Conservation (phyloP, 2,888 invertebrate species). For the Chrysodeixis includens region DNA sequence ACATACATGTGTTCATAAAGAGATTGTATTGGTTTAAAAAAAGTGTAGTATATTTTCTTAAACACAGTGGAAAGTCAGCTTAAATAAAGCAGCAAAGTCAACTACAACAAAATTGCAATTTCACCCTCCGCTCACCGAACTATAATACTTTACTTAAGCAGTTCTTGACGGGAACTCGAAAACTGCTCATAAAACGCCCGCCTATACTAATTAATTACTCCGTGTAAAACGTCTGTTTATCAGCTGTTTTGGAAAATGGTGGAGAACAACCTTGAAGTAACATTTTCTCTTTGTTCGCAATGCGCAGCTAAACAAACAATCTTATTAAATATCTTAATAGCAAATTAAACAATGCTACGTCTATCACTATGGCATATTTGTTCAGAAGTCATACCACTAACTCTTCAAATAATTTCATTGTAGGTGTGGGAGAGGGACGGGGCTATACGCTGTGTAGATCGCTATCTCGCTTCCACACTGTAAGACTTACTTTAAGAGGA, state of each 20-base stretch:
- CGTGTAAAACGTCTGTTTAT: neutral
- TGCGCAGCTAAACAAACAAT: neutral
- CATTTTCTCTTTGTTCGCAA: neutral
- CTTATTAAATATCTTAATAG: neutral
- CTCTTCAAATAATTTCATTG: neutral
- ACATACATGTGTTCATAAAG: too few species aligned
- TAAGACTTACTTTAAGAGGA: too few species aligned
- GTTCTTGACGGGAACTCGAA: neutral
- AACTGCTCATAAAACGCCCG: neutral
- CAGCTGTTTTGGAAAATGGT: neutral
- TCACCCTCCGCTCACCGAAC: too few species aligned
- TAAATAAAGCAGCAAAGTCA: too few species aligned
- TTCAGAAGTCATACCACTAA: neutral
- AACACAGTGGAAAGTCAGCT: too few species aligned
- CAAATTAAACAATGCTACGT: neutral
- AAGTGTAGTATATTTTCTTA: too few species aligned
- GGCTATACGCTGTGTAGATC: too few species aligned
- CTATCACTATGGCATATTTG: slow-evolving; percentile 5
- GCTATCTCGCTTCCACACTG: too few species aligned
- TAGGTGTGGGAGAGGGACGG: too few species aligned
- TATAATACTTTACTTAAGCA: too few species aligned
- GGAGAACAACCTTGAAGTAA: neutral
- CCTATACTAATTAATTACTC: neutral
- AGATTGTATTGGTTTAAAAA: too few species aligned
- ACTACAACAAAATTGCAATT: too few species aligned